Conservation (phyloP, 2,113 vertebrate species). For the Neolamprologus toae region DNA sequence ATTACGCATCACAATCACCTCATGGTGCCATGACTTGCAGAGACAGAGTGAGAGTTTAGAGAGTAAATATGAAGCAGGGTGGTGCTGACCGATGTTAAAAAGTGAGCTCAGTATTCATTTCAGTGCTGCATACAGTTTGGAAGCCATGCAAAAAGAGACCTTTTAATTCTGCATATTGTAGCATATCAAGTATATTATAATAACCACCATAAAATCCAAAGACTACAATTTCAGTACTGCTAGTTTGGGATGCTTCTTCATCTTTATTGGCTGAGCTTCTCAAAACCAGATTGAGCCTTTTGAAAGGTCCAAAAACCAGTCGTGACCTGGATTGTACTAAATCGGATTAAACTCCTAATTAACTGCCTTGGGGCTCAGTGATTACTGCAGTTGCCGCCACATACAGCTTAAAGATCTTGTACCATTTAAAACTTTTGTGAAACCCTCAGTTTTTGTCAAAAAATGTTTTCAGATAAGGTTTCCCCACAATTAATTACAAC, state of each 20-base stretch:
- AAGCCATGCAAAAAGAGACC: not conserved
- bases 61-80: not conserved
- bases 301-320: not conserved
- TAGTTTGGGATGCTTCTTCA: not conserved
- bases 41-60: not conserved
- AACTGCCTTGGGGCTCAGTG: not conserved
- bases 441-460: not conserved
- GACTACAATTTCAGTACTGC: not conserved
- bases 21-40: not conserved
- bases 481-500: not conserved
- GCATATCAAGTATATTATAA: not conserved
- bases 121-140: not conserved
- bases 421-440: not conserved
- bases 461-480: not conserved
- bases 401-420: not conserved
- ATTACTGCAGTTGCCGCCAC: not conserved
- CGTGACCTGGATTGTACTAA: not conserved
- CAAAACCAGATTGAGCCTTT: not conserved
- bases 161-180: not conserved
- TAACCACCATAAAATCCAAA: not conserved
- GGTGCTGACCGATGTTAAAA: not conserved
- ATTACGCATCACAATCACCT: not conserved
- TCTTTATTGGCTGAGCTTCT: not conserved
- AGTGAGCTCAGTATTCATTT: not conserved
- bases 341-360: fast-evolving